Percentiles rank a stretch among this genome's conserved stretches.
phyloP scores from a whole-genome alignment of 2,888 invertebrate species.

The Orchesella flavescens region DNA sequence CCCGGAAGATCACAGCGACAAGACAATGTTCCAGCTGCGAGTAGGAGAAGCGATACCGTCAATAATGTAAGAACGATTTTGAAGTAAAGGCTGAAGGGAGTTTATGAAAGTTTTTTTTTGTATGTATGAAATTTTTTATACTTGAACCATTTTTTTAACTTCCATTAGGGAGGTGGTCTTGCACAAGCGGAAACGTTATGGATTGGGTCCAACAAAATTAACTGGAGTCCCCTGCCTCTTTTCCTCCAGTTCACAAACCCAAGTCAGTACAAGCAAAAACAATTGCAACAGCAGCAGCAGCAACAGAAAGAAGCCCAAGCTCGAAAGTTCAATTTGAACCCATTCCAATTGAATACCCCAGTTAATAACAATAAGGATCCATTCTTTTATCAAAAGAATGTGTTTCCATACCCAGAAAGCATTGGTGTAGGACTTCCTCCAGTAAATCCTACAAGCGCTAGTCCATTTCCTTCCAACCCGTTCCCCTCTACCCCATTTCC shows the following conservation, averaged over 20 bases:
- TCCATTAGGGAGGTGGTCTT: background rate
- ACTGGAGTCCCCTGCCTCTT: slow-evolving; percentile 50
- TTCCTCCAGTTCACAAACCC: slow-evolving; percentile 24
- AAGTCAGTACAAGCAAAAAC: background rate
- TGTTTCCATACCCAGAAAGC: no score
- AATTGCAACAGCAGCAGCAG: background rate
- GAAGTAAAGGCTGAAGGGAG: no score
- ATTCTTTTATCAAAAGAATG: no score
- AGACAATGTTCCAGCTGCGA: background rate
- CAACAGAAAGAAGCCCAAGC: slow-evolving; percentile 19
- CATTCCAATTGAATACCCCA: no score
- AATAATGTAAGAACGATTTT: slow-evolving; percentile 19
- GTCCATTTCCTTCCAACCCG: background rate
- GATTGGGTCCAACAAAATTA: slow-evolving; percentile 47
- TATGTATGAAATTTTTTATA: no score
- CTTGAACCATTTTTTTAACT: no score
- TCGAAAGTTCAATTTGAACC: background rate
- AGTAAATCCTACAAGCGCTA: background rate
- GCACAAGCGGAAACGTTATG: slow-evolving; percentile 40
- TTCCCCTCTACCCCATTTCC: no score
- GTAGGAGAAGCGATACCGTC: slow-evolving; percentile 1
- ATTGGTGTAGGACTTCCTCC: no score
- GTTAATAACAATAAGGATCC: no score
- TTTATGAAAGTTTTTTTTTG: no score
- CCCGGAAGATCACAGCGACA: slow-evolving; percentile 4